phyloP scores from a whole-genome alignment of 2,888 invertebrate genomes.

The Caenorhabditis sp. region DNA sequence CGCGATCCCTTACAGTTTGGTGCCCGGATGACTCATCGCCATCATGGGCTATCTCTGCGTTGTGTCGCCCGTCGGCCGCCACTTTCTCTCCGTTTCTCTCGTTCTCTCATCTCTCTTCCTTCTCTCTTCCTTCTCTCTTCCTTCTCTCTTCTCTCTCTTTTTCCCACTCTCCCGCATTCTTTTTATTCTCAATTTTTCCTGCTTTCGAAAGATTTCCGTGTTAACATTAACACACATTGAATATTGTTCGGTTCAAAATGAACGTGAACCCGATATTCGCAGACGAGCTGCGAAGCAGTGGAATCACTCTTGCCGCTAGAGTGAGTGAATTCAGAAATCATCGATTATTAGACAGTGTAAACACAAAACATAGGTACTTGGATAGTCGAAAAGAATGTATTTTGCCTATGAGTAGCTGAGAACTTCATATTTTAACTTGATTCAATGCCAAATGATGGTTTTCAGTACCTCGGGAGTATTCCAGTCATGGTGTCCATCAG shows the following conservation, averaged over 20 bases:
- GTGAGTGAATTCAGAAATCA: conserved; percentile 40
- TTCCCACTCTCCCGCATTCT: background rate
- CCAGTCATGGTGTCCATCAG: conserved; percentile 50
- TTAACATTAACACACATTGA: background rate
- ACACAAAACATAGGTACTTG: background rate
- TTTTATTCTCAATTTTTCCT: background rate
- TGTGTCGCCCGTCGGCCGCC: background rate
- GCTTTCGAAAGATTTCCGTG: background rate
- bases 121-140: background rate
- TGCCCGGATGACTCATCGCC: background rate
- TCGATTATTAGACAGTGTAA: background rate
- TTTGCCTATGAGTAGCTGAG: background rate
- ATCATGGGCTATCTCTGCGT: background rate
- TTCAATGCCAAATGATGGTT: background rate
- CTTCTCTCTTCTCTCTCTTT: background rate
- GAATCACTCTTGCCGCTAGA: conserved; percentile 13
- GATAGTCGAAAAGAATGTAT: too few relatives aligned
- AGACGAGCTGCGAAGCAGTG: conserved; percentile 32
- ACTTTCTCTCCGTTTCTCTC: background rate
- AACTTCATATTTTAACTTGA: too few relatives aligned
- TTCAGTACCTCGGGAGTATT: conserved; percentile 60
- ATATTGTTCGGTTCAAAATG: background rate
- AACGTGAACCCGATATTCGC: conserved; percentile 9
- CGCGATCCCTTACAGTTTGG: too few relatives aligned
- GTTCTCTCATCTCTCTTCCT: background rate